Conservation (phyloP, 2,797 vertebrate species). For the Hapalemur alaotrensis region DNA sequence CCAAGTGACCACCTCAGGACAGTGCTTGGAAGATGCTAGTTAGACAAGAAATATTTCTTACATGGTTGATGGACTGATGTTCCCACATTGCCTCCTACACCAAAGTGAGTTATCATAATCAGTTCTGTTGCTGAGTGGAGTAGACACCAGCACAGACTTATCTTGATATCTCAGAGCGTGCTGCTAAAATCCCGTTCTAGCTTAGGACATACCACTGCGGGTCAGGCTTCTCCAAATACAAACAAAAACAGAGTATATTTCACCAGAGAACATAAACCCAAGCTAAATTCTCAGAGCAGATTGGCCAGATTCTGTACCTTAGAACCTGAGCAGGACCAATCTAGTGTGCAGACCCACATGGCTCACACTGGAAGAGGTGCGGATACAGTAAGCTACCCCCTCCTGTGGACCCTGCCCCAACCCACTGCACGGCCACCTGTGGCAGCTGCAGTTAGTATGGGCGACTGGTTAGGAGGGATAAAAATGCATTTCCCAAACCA, state of each 20-base stretch:
- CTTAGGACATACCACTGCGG: rapidly evolving
- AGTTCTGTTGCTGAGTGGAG: background rate
- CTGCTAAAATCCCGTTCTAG: background rate
- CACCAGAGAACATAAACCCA: background rate
- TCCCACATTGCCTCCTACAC: background rate
- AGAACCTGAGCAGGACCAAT: background rate
- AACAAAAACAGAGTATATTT: background rate
- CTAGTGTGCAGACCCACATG: rapidly evolving
- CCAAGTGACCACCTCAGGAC: background rate
- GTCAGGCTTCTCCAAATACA: background rate
- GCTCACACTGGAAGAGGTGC: background rate
- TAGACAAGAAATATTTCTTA: background rate
- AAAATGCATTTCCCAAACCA: slow-evolving; percentile 84
- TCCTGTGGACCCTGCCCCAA: background rate
- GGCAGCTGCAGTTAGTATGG: slow-evolving; percentile 78
- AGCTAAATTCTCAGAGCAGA: background rate
- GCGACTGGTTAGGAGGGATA: slow-evolving; percentile 78
- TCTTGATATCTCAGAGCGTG: background rate
- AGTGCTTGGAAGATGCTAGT: background rate
- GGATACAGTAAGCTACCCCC: background rate
- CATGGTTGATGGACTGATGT: background rate
- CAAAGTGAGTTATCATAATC: background rate
- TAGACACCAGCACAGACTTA: background rate
- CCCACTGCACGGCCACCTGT: slow-evolving; percentile 7
- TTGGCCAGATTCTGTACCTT: background rate